Evolutionary conservation across 2,797 vertebrate species (phyloP), one percentile per base, ranked within the genome.

Genomic region (Sternotherus odoratus): DNA sequence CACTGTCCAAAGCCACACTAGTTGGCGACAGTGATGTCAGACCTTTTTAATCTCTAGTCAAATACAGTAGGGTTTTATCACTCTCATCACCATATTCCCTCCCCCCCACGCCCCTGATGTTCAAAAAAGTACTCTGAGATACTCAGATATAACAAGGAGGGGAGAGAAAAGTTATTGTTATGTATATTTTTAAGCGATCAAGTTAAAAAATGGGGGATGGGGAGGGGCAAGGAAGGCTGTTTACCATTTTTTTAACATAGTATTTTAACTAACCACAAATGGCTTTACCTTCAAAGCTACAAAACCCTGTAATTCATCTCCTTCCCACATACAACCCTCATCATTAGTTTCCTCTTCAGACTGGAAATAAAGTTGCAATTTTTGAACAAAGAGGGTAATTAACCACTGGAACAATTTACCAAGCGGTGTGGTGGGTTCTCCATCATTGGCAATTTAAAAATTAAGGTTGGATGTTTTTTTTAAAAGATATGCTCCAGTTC

Each of bases 1-100:
- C 53, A 51, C 1, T 26, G 89, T 66, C 63, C 60, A 91, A 93
- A 96, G 79, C 43, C 89, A 85, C 28, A 33, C 69, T 88, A 36
- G 90, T 77, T 50, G 43, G 79, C 0, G 51, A 94, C 86, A 90
- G 56, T 28, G 91, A 84, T 75, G 53, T 36, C 83, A 26, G 53
- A 49, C 23, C n/a, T 83, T 69, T 69, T 36, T 36, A 66, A 36
- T 23, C 9, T 36, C 50, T 43, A 26, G 78, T 89, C 83, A 94
- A 75, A 26, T 46, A 56, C 80, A 54, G 23, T 77, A 3, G 30
- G 13, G 26, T 26, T 26, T 30, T 16, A 46, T 30, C 24, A 16
- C 11, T 10, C 83, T 79, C 85, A 84, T 91, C 83, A 74, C 66
- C 36, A 84, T 30, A 36, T 88, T 91, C 84, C 53, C 63, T 28